Base-by-base conservation (phyloP, 1,140 invertebrate species). In the Ctenoplectra terminalis region DNA sequence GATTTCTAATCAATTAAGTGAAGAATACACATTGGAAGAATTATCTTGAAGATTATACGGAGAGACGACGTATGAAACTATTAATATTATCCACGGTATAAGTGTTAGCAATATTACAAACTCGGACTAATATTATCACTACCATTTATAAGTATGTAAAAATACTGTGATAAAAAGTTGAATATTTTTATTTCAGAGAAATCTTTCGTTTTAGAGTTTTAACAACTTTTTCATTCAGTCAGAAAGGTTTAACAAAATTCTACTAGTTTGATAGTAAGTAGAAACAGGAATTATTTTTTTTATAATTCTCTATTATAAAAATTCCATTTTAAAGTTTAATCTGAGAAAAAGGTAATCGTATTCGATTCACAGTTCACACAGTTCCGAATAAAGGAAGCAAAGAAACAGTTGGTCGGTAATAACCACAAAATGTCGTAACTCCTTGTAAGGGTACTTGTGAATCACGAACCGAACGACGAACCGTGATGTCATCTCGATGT, bases 1-100 rank as follows among this genome's bases (percentile, higher is more conserved):
- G n/a, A 31, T 73, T 8, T 31, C 29, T 60, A 60, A 60, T 46
- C 54, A 60, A 73, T 73, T 60, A 73, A 29, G 46, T 2, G 0
- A 23, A 8, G 6, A 20, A 31, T 37, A 63, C 2, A 31, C 20
- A 50, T 29, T 50, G 72, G 8, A 43, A 43, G 43, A 29, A 72
- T 43, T 37, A n/a, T 71, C n/a, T 23, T 11, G 15, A 5, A n/a
- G 13, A 0, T 26, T 70, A n/a, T 2, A 20, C 23, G 31, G n/a
- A 54, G 13, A n/a, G 13, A 70, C 5, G 17, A 6, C 23, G 13
- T 26, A 20, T 7, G 0, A 13, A 23, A 31, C 4, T 46, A n/a
- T 23, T 7, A 13, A 37, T 9, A 43, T 58, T 29, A 29, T 40
- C 34, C 29, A 7, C 8, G 2, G 13, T 34, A 1, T n/a, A 13